Conservation (phyloP, 1,140 invertebrate species). For the Propsilocerus akamusi region DNA sequence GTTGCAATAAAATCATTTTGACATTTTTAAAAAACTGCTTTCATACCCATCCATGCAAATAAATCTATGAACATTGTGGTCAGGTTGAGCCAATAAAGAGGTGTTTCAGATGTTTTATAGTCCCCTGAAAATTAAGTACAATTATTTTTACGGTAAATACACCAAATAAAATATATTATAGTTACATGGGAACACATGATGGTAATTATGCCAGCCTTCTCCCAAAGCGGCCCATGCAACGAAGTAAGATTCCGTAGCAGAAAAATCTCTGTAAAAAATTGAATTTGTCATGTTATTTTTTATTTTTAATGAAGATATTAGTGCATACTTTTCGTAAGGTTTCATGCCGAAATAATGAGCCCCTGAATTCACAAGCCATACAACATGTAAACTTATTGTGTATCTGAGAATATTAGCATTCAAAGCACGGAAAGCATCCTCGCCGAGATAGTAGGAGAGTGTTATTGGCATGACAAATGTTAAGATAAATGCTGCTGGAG, state of each 20-base stretch:
- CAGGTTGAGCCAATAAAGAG: constrained; percentile 39
- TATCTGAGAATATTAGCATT: constrained; percentile 71
- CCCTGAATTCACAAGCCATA: constrained; percentile 83
- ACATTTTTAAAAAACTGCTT: constrained; percentile 37
- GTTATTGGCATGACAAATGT: constrained; percentile 21
- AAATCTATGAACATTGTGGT: constrained; percentile 53
- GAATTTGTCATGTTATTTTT: not conserved
- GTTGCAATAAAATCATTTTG: not conserved
- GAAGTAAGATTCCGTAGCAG: constrained; percentile 46
- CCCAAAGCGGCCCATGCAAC: constrained; percentile 53
- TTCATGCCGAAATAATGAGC: constrained; percentile 78
- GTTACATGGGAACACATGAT: constrained; percentile 77
- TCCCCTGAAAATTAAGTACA: constrained; percentile 61
- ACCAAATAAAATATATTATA: too few species aligned
- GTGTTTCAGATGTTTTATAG: constrained; percentile 68
- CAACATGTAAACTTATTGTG: constrained; percentile 66
- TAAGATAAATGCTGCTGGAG: not conserved
- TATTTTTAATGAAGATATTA: not conserved
- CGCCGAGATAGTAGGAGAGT: constrained; percentile 69
- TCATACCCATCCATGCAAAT: constrained; percentile 51
- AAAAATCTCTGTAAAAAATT: constrained; percentile 36
- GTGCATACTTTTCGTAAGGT: constrained; percentile 70
- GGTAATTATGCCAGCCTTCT: constrained; percentile 90
- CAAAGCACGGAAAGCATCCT: constrained; percentile 56
- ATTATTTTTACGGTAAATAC: not conserved